These are phyloP conservation scores for Parnassius orleans DNA, from an alignment of 2,888 invertebrate genomes.

Conservation along the genomic window DNA sequence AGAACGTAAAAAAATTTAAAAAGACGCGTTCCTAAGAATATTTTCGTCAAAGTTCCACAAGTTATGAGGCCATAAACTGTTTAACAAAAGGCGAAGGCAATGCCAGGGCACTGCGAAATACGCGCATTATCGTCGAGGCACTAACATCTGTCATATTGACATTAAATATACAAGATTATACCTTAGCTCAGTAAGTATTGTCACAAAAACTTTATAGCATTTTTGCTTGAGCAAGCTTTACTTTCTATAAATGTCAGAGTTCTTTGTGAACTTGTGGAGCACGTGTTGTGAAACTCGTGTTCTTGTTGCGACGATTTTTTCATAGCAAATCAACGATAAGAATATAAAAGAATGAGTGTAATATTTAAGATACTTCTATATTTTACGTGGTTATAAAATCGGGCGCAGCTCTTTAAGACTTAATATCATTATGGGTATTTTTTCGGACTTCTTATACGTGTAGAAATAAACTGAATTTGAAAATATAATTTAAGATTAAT, in stretches of 20 bases:
- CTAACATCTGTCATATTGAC: conserved; percentile 36
- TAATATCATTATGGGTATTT: too few species aligned
- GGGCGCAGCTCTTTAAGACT: too few species aligned
- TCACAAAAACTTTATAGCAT: conserved; percentile 35
- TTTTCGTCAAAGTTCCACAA: conserved; percentile 18
- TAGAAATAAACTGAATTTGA: too few species aligned
- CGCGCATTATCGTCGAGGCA: conserved; percentile 1
- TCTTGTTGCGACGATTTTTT: too few species aligned
- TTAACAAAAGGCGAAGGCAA: conserved; percentile 27
- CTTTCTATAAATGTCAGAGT: conserved; percentile 7
- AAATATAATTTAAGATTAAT: too few species aligned
- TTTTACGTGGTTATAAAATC: too few species aligned
- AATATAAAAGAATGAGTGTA: too few species aligned
- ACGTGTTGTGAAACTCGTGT: conserved; percentile 1
- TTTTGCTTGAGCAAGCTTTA: conserved; percentile 25
- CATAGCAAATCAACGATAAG: too few species aligned
- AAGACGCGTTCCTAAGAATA: conserved; percentile 5
- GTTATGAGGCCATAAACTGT: conserved; percentile 29
- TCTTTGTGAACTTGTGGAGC: background rate
- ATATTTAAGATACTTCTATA: too few species aligned
- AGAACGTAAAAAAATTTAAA: too few species aligned
- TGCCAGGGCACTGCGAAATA: conserved; percentile 7
- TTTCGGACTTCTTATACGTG: too few species aligned
- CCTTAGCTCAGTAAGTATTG: conserved; percentile 31
- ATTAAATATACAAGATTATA: conserved; percentile 40